These are phyloP conservation scores for Synergus laeviventris DNA, from an alignment of 2,888 invertebrate species.

Conservation along the genomic window DNA sequence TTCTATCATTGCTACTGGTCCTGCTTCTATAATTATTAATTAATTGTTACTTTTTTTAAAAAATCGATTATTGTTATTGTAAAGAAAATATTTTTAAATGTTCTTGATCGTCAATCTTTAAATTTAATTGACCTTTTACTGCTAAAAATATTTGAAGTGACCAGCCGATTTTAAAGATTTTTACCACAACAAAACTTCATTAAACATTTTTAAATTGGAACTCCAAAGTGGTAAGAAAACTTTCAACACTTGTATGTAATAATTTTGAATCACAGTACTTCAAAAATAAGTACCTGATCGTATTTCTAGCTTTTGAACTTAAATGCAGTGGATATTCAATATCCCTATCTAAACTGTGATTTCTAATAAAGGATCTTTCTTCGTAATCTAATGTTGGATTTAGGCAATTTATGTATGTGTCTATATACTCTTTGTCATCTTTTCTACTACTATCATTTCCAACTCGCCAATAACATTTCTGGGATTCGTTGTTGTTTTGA, in stretches of 20 bases:
- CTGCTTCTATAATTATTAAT: conserved; percentile 45
- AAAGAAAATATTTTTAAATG: not conserved
- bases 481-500: conserved; percentile 57
- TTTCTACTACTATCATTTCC: conserved; percentile 58
- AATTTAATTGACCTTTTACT: not conserved
- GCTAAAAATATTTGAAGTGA: not conserved
- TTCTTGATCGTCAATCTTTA: not conserved
- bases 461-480: conserved; percentile 62
- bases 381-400: conserved; percentile 61
- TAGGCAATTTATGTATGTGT: conserved; percentile 57
- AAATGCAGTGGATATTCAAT: conserved; percentile 59
- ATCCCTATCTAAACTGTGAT: conserved; percentile 67
- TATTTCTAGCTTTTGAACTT: conserved; percentile 43
- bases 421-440: conserved; percentile 60
- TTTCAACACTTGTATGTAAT: not conserved
- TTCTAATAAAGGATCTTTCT: conserved; percentile 61
- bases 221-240: too few relatives aligned
- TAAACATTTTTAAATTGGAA: not conserved
- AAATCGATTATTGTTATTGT: not conserved
- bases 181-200: not conserved
- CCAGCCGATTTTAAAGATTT: not conserved
- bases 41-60: not conserved
- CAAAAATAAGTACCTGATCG: conserved; percentile 49
- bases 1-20: conserved; percentile 54
- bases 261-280: not conserved